phyloP scores from a whole-genome alignment of 2,797 vertebrate genomes.

The Aselliscus stoliczkanus region DNA sequence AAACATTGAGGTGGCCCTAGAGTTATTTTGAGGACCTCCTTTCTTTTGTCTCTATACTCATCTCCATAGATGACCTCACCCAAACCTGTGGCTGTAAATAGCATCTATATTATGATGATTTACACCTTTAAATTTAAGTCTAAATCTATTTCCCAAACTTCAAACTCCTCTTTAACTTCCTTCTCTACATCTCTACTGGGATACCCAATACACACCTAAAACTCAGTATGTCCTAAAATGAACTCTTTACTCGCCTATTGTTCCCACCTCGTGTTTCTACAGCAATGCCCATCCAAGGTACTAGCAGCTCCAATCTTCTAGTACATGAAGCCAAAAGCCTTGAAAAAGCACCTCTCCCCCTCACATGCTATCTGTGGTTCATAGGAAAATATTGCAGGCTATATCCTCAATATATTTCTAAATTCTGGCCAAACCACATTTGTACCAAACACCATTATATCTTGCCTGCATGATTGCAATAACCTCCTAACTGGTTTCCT shows the following conservation, averaged over 20 bases:
- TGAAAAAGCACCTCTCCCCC: accelerated
- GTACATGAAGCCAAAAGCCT: neutral
- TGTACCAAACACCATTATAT: neutral
- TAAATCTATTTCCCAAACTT: neutral
- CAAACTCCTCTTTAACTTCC: neutral
- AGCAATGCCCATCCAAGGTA: neutral
- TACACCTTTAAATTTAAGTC: neutral
- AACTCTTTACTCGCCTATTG: neutral
- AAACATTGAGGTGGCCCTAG: accelerated
- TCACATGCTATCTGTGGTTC: neutral
- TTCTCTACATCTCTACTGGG: neutral
- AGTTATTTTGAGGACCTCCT: neutral
- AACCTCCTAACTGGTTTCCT: neutral
- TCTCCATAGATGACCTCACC: neutral
- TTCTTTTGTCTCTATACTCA: neutral
- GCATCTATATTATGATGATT: neutral
- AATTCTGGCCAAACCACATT: neutral
- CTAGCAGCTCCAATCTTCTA: neutral
- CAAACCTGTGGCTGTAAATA: neutral
- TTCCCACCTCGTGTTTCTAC: neutral
- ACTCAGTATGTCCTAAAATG: neutral
- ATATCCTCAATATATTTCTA: neutral
- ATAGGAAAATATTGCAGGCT: neutral
- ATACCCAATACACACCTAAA: neutral
- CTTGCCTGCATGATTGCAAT: neutral